phyloP scores from a whole-genome alignment of 2,113 vertebrate species.

The Capricornis sumatraensis region DNA sequence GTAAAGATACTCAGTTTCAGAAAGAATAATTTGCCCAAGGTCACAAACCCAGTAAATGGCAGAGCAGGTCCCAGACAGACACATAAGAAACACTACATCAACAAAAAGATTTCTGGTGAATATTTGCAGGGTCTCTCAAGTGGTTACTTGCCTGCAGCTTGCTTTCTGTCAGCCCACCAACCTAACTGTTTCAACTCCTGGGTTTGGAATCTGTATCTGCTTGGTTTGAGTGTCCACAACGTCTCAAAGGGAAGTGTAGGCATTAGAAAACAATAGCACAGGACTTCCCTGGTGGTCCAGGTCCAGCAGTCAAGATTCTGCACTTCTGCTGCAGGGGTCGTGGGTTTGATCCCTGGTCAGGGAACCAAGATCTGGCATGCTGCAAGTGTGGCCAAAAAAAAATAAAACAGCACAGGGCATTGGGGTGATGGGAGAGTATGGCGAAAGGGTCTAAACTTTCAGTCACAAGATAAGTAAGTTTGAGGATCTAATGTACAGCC shows the following conservation, averaged over 20 bases:
- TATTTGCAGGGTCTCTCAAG: background rate
- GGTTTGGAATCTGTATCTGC: background rate
- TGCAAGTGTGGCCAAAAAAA: background rate
- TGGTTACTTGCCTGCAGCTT: background rate
- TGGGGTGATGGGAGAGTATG: background rate
- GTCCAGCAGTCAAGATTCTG: background rate
- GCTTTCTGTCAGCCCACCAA: background rate
- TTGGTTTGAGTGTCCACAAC: background rate
- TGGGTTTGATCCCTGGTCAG: background rate
- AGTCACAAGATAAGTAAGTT: background rate
- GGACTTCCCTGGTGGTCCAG: background rate
- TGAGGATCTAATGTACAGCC: background rate
- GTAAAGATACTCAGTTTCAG: background rate
- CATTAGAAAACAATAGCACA: background rate
- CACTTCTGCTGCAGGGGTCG: background rate
- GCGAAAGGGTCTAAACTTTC: background rate
- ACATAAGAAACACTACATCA: background rate
- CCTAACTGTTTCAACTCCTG: background rate
- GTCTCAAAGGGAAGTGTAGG: background rate
- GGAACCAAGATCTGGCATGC: background rate
- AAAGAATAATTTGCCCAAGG: background rate
- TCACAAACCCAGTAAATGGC: background rate
- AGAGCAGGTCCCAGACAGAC: background rate
- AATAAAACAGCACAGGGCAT: background rate
- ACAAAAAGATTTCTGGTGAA: background rate